phyloP scores from a whole-genome alignment of 2,888 invertebrate genomes.

The Nomada flava region DNA sequence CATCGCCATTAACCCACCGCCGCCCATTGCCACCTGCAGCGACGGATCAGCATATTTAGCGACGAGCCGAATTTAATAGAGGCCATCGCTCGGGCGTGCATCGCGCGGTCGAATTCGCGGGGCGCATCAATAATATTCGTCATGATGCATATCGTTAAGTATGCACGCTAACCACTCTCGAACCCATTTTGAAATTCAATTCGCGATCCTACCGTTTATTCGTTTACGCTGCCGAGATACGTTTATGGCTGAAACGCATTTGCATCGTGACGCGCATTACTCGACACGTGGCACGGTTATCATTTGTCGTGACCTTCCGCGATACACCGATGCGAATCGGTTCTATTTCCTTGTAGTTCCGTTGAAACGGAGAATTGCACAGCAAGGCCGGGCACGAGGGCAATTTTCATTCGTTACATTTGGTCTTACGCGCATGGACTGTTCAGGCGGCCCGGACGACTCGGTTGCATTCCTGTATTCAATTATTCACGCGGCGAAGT shows the following conservation, averaged over 20 bases:
- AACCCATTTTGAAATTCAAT: conserved; percentile 49
- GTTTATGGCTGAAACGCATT: conserved; percentile 39
- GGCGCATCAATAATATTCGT: conserved; percentile 71
- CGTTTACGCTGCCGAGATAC: conserved; percentile 31
- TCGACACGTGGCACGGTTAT: conserved; percentile 44
- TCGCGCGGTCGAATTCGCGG: conserved; percentile 59
- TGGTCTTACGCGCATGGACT: neutral
- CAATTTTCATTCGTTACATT: neutral
- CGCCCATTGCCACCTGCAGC: conserved; percentile 74
- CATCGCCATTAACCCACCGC: conserved; percentile 64
- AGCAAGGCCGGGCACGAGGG: neutral
- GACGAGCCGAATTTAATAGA: conserved; percentile 74
- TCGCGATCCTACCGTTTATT: conserved; percentile 33
- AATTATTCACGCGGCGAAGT: conserved; percentile 2
- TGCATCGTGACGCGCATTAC: conserved; percentile 46
- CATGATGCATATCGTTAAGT: conserved; percentile 44
- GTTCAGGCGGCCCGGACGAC: neutral
- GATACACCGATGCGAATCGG: conserved; percentile 17
- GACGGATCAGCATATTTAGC: conserved; percentile 78
- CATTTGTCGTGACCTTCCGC: conserved; percentile 46
- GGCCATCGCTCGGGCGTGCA: conserved; percentile 60
- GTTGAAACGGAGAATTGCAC: neutral
- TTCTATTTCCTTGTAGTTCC: neutral
- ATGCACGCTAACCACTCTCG: conserved; percentile 34
- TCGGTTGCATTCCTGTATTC: neutral